Evolutionary conservation across 2,888 invertebrate species (phyloP).

Genomic region (Shargacucullia verbasci): DNA sequence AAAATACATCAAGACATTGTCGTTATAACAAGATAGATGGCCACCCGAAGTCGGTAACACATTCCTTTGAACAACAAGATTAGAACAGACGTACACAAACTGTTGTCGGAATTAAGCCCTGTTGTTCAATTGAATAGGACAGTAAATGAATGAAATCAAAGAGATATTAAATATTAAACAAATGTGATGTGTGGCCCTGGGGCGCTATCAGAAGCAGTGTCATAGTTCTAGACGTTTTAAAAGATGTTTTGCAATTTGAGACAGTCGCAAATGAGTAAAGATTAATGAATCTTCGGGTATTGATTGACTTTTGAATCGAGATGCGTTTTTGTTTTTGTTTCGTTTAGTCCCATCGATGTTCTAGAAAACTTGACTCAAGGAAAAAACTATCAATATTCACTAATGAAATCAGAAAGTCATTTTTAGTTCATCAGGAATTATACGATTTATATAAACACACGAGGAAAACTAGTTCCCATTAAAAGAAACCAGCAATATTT

Average conservation of each 20-base stretch:
- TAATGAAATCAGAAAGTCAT: constrained; percentile 24
- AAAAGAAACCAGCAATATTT: constrained; percentile 11
- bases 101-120: constrained; percentile 58
- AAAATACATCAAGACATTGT: constrained; percentile 88
- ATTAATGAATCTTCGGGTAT: constrained; percentile 45
- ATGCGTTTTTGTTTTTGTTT: constrained; percentile 29
- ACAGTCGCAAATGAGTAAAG: constrained; percentile 42
- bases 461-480: background rate
- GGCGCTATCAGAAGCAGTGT: constrained; percentile 45
- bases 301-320: constrained; percentile 39
- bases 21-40: constrained; percentile 85
- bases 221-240: constrained; percentile 36
- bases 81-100: constrained; percentile 67
- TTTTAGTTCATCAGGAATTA: background rate
- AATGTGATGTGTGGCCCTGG: constrained; percentile 31
- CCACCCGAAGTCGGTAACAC: constrained; percentile 76
- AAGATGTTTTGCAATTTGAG: constrained; percentile 37
- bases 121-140: constrained; percentile 67
- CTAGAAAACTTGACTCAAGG: constrained; percentile 11
- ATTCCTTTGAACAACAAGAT: constrained; percentile 70
- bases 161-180: constrained; percentile 46
- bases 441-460: background rate
- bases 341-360: constrained; percentile 5
- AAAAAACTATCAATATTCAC: constrained; percentile 28
- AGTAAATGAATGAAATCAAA: constrained; percentile 53